These are phyloP conservation scores for Scaptomyza polygonia DNA, from an alignment of 2,888 invertebrate genomes.

Conservation along the genomic window DNA sequence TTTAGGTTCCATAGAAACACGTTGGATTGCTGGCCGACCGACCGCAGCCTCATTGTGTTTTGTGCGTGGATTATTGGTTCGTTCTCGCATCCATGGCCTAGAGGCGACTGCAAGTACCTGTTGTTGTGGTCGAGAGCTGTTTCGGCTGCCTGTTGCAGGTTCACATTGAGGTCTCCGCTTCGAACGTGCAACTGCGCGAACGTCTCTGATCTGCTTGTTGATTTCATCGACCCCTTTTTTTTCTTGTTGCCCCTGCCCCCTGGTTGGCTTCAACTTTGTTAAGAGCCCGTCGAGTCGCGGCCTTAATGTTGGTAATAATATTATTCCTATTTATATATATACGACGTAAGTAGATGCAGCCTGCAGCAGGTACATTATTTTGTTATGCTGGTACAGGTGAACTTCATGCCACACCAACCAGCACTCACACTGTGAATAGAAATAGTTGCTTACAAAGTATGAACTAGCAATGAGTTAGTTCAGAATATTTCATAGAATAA, in stretches of 20 bases:
- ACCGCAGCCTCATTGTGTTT: conserved; percentile 67
- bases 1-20: conserved; percentile 71
- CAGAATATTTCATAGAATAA: not conserved
- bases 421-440: conserved; percentile 2
- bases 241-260: conserved; percentile 8
- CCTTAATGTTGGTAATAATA: conserved; percentile 79
- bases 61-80: conserved; percentile 77
- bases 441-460: no score
- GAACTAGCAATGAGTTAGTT: not conserved
- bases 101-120: conserved; percentile 74
- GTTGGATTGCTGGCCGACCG: conserved; percentile 26
- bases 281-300: conserved; percentile 36
- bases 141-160: conserved; percentile 42
- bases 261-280: conserved; percentile 34
- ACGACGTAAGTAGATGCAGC: conserved; percentile 54
- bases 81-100: conserved; percentile 74
- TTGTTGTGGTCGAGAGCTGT: conserved; percentile 69
- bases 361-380: conserved; percentile 81
- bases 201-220: conserved; percentile 58
- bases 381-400: conserved; percentile 84
- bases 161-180: conserved; percentile 53
- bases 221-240: conserved; percentile 45
- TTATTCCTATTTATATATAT: conserved; percentile 57
- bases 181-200: conserved; percentile 68
- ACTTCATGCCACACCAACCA: conserved; percentile 30